A percentile compares a stretch with the other conserved stretches of the same genome.
Conservation (phyloP, 2,113 vertebrate species). For the Ageneiosus marmoratus region DNA sequence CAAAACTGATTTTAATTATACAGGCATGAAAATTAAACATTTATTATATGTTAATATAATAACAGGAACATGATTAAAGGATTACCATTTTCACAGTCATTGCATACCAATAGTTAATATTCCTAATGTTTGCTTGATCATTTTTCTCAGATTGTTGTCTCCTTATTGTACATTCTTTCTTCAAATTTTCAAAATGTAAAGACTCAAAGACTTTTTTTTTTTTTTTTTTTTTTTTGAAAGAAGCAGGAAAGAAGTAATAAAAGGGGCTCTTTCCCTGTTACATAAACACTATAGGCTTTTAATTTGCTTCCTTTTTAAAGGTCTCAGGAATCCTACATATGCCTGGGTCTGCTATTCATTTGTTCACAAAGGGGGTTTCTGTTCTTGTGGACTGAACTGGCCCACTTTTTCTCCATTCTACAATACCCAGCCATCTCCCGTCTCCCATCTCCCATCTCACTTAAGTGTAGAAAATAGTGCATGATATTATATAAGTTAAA, state of each 20-base stretch:
- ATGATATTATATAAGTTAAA: neutral
- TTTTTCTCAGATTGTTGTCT: neutral
- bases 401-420: conserved; percentile 4
- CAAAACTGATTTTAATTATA: neutral
- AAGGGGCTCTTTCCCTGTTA: conserved; percentile 36
- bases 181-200: neutral
- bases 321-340: conserved; percentile 45
- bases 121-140: neutral
- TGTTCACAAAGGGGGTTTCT: conserved; percentile 47
- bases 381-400: conserved; percentile 39
- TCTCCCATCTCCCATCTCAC: neutral
- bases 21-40: neutral
- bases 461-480: neutral
- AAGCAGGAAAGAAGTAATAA: neutral
- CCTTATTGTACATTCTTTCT: neutral
- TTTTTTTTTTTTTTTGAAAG: too few species aligned
- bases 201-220: neutral
- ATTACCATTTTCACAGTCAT: neutral
- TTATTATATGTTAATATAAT: neutral
- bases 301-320: conserved; percentile 25
- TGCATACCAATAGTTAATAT: neutral
- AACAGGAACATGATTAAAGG: neutral
- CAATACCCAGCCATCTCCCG: too few species aligned
- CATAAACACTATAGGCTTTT: conserved; percentile 22
- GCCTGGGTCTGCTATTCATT: conserved; percentile 50